phyloP scores from a whole-genome alignment of 2,797 vertebrate genomes.

The Semotilus atromaculatus region DNA sequence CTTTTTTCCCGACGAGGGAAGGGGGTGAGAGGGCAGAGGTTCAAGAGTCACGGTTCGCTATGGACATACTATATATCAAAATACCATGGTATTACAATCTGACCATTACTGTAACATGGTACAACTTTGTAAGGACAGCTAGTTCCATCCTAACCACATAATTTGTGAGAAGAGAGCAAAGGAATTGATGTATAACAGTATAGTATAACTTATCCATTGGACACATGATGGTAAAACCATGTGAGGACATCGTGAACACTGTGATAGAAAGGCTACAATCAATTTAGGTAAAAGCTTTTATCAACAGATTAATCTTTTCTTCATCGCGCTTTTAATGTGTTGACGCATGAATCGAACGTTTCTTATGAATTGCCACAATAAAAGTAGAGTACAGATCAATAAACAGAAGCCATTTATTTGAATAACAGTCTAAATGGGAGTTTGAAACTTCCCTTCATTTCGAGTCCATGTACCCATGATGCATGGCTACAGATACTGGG shows the following conservation, averaged over 20 bases:
- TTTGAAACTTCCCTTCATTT: constrained; percentile 10
- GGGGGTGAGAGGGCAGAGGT: too few species aligned
- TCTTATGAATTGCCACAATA: constrained; percentile 19
- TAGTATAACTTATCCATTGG: not conserved
- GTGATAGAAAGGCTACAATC: not conserved
- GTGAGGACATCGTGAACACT: not conserved
- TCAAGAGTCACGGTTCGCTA: too few species aligned
- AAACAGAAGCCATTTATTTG: constrained; percentile 35
- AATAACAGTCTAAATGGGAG: constrained; percentile 18
- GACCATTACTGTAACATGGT: not conserved
- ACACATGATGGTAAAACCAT: not conserved
- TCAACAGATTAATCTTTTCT: constrained; percentile 21
- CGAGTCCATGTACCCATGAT: constrained; percentile 58
- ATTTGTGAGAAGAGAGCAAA: not conserved
- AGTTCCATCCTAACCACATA: not conserved
- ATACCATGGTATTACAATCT: not conserved
- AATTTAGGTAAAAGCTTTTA: constrained; percentile 32
- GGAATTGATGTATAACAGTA: not conserved
- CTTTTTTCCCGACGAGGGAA: too few species aligned
- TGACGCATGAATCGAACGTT: not conserved
- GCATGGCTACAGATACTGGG: constrained; percentile 32
- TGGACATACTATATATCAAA: not conserved
- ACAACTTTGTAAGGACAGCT: not conserved
- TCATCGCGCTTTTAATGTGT: not conserved
- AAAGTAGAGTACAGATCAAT: constrained; percentile 13